Evolutionary conservation across 2,888 invertebrate genomes (phyloP), one percentile per base, ranked within the genome.

Genomic region (Lamellibrachia satsuma): DNA sequence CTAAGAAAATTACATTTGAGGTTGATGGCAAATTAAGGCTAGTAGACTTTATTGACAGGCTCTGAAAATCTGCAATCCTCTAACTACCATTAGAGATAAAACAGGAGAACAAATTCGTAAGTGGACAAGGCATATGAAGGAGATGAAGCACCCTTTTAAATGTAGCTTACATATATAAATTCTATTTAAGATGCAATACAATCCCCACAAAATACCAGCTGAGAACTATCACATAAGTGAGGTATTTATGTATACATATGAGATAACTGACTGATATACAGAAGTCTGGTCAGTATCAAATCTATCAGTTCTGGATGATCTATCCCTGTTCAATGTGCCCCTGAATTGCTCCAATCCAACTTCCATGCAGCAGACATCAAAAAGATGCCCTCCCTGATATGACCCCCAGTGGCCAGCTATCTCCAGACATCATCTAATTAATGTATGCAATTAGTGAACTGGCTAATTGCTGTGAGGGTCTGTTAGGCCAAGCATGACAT

Each of bases 391-490:
- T 15, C 15, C 75, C 11, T 22, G 11, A 15, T 11, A 75, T 11
- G 15, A 15, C 15, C 15, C 11, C 75, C 15, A 75, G 15, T 75
- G 75, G 22, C 75, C 6, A 75, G 15, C 75, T 75, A 15, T 75
- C 75, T 75, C 15, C 22, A 75, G 15, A 75, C 15, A 75, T 22
- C 15, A 75, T 75, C 75, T 75, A 22, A 75, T 75, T 75, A 75
- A 75, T 75, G 75, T 15, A 75, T 4, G n/a, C n/a, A 75, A 75
- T 75, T 75, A 75, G 22, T 75, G 75, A 75, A n/a, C 75, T 75
- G 22, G 75, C 75, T 75, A 75, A 75, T 75, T 75, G 75, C 75
- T 75, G 75, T 75, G 75, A 75, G 22, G 75, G n/a, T 75, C 75
- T 75, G 75, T 75, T 15, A 22, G 75, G 75, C 75, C 75, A 75